A percentile compares a stretch with the other conserved stretches of the same genome.
Evolutionary conservation across 2,888 invertebrate species (phyloP).

Genomic region (Neelides folsomi): DNA sequence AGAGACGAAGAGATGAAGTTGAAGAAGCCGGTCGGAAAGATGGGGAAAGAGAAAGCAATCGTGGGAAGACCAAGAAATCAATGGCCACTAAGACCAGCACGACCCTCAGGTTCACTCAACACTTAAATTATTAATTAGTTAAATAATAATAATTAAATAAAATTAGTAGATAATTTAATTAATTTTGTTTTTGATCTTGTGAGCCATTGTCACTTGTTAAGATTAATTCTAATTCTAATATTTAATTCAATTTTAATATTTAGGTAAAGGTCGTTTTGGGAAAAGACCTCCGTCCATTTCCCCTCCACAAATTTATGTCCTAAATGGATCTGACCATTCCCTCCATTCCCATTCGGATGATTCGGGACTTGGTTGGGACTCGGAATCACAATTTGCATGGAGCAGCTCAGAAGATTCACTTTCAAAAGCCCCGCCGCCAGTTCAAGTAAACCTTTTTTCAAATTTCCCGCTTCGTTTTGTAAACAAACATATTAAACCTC

Average conservation of each 20-base stretch:
- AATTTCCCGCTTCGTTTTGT: neutral
- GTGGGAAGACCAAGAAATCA: too few species aligned
- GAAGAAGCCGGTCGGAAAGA: too few species aligned
- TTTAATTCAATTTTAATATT: neutral
- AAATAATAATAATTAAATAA: too few species aligned
- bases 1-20: too few species aligned
- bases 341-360: slow-evolving; percentile 79
- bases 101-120: slow-evolving; percentile 11
- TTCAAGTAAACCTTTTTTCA: neutral
- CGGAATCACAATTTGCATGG: slow-evolving; percentile 28
- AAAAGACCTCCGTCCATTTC: slow-evolving; percentile 23
- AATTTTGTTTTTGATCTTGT: too few species aligned
- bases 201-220: too few species aligned
- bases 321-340: slow-evolving; percentile 11
- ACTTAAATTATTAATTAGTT: neutral
- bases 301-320: slow-evolving; percentile 13
- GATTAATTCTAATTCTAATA: neutral
- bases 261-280: slow-evolving; percentile 33
- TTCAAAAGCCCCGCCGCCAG: neutral
- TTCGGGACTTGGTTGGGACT: slow-evolving; percentile 71
- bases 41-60: too few species aligned
- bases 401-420: slow-evolving; percentile 20
- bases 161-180: too few species aligned
- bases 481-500: too few species aligned
- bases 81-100: neutral